Evolutionary conservation across 2,888 invertebrate genomes (phyloP).

Genomic region (Hetaerina titia): DNA sequence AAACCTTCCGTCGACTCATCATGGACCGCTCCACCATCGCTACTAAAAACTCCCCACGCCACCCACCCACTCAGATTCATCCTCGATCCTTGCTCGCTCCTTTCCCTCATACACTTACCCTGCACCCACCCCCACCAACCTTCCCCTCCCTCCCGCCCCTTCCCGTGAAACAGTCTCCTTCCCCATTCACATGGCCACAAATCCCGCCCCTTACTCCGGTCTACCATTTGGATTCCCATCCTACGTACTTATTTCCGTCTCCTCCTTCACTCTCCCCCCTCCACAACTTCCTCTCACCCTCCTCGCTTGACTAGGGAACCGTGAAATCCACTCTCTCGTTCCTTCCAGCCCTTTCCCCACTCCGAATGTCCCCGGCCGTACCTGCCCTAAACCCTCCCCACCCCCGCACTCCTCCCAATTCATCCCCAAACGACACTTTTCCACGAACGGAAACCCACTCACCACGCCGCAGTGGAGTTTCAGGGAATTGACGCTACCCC

Average conservation of each 20-base stretch:
- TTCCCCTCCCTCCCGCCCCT: background rate
- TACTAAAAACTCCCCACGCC: too few species aligned
- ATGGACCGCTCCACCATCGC: too few species aligned
- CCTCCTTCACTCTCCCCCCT: background rate
- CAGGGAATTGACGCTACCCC: background rate
- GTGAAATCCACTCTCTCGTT: background rate
- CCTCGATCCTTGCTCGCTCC: too few species aligned
- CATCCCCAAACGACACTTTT: background rate
- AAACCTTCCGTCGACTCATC: too few species aligned
- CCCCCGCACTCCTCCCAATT: background rate
- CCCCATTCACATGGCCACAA: too few species aligned
- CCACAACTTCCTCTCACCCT: background rate
- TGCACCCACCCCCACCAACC: too few species aligned
- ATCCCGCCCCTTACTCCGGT: too few species aligned
- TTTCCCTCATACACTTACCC: too few species aligned
- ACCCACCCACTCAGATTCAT: too few species aligned
- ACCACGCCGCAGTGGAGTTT: background rate
- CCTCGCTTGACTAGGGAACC: background rate
- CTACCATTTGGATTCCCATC: background rate
- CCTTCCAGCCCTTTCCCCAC: background rate
- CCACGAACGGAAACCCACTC: background rate
- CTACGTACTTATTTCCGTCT: background rate
- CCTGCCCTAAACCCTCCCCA: background rate
- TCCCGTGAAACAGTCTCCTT: background rate
- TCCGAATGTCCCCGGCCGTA: background rate